These are phyloP conservation scores for Origma solitaria DNA, from an alignment of 2,113 vertebrate genomes.

Conservation along the genomic window DNA sequence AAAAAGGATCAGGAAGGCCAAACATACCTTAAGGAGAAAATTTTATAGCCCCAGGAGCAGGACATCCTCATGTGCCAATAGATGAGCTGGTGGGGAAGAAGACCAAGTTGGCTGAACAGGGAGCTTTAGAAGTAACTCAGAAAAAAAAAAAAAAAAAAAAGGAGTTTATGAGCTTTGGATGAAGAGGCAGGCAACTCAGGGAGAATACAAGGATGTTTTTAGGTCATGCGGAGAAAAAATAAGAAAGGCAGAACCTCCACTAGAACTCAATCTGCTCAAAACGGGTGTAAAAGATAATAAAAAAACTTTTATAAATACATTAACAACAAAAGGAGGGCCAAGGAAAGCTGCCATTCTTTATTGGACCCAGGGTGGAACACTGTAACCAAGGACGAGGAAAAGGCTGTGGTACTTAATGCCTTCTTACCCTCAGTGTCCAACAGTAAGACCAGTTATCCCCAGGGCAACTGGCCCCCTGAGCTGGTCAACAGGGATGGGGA, in stretches of 20 bases:
- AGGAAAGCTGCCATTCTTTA: background rate
- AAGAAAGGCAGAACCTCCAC: background rate
- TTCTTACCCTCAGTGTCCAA: background rate
- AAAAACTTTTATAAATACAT: background rate
- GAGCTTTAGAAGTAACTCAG: background rate
- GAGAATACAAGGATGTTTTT: background rate
- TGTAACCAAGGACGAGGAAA: background rate
- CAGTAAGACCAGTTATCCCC: no score
- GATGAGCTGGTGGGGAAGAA: background rate
- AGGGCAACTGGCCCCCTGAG: background rate
- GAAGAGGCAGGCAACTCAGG: background rate
- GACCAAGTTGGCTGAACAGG: background rate
- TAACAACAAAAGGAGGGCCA: background rate
- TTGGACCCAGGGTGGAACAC: background rate
- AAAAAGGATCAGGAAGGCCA: background rate
- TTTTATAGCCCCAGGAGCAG: background rate
- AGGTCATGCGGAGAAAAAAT: background rate
- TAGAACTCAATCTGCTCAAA: background rate
- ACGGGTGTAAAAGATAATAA: background rate
- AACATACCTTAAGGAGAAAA: background rate
- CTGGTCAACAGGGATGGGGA: background rate
- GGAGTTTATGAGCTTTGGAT: background rate
- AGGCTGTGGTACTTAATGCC: background rate
- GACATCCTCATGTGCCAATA: background rate
- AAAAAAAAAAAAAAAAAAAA: background rate